These are phyloP conservation scores for Neogobius melanostomus DNA, from an alignment of 2,113 vertebrate genomes.

Conservation along the genomic window DNA sequence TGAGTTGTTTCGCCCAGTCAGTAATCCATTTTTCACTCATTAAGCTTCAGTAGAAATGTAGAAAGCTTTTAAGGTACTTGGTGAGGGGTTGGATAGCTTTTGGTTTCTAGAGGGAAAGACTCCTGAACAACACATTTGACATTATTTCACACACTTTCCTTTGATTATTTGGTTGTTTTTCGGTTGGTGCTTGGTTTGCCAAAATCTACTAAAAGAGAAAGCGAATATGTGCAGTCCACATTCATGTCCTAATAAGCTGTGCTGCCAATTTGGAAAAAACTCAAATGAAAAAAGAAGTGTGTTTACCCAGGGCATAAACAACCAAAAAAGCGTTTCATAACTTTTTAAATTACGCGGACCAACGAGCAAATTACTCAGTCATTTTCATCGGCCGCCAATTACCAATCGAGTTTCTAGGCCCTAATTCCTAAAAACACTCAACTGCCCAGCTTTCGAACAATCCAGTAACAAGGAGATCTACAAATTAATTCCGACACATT, in stretches of 20 bases:
- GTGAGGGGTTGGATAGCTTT: too few species aligned
- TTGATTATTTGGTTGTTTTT: too few species aligned
- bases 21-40: too few species aligned
- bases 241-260: not conserved
- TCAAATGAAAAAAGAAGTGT: not conserved
- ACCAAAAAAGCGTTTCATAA: not conserved
- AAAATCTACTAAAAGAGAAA: not conserved
- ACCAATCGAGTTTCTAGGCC: too few species aligned
- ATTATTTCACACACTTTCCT: too few species aligned
- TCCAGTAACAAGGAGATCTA: slow-evolving; percentile 3
- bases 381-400: too few species aligned
- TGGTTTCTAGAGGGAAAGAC: too few species aligned
- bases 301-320: not conserved
- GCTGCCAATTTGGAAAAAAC: not conserved
- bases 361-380: not conserved
- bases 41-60: too few species aligned
- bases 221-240: not conserved
- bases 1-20: too few species aligned
- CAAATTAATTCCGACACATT: not conserved
- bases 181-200: too few species aligned
- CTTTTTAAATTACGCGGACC: not conserved
- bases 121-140: too few species aligned
- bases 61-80: too few species aligned
- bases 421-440: not conserved
- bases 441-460: not conserved